Evolutionary conservation across 2,888 invertebrate species (phyloP).

Genomic region (Scaptomyza reducta): DNA sequence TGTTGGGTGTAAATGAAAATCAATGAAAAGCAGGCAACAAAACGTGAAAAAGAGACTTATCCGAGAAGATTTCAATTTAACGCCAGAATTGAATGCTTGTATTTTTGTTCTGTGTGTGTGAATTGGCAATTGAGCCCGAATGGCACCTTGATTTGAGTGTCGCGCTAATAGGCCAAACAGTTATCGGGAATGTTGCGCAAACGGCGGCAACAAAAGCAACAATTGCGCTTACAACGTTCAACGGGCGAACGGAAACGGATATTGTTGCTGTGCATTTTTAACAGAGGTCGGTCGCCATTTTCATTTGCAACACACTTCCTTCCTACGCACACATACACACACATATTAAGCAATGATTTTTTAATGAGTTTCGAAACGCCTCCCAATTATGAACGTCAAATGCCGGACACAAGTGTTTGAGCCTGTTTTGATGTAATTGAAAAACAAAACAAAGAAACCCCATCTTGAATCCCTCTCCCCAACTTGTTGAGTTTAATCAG

Average conservation of each 20-base stretch:
- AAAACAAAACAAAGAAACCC: neutral
- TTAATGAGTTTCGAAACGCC: no score
- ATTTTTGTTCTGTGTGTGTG: slow-evolving; percentile 11
- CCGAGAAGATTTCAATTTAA: slow-evolving; percentile 69
- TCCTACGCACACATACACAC: neutral
- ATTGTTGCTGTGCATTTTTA: slow-evolving; percentile 79
- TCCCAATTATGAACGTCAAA: slow-evolving; percentile 15
- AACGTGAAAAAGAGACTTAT: slow-evolving; percentile 21
- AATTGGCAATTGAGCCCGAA: slow-evolving; percentile 49
- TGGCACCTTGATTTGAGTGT: slow-evolving; percentile 63
- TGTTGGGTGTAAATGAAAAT: slow-evolving; percentile 54
- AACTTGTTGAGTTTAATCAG: slow-evolving; percentile 51
- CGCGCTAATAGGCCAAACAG: slow-evolving; percentile 65
- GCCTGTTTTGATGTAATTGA: slow-evolving; percentile 27
- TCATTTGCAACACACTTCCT: slow-evolving; percentile 35
- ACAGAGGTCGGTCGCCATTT: slow-evolving; percentile 64
- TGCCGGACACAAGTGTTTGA: slow-evolving; percentile 8
- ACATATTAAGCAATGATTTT: slow-evolving; percentile 66
- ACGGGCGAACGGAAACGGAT: slow-evolving; percentile 72
- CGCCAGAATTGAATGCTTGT: slow-evolving; percentile 54
- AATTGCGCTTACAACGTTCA: slow-evolving; percentile 52
- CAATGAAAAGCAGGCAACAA: slow-evolving; percentile 45
- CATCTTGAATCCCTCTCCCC: neutral
- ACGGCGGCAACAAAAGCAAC: slow-evolving; percentile 35
- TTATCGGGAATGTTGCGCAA: slow-evolving; percentile 63